Evolutionary conservation across 2,797 vertebrate species (phyloP).

Genomic region (Geotrypetes seraphini): DNA sequence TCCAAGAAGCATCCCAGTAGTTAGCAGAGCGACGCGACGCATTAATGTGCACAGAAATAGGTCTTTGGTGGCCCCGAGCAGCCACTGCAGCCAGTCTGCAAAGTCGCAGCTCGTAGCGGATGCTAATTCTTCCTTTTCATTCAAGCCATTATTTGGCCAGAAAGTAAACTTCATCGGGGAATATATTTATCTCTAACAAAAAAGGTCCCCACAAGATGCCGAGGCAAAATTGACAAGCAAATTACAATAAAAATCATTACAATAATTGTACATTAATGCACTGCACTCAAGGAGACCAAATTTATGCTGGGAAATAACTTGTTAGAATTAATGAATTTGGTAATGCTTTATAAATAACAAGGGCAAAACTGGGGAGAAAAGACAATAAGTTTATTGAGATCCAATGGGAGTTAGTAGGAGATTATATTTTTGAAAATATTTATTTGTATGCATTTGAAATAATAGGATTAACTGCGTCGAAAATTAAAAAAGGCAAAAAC

Average conservation of each 20-base stretch:
- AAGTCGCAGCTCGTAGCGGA: not conserved
- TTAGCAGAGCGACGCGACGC: no score
- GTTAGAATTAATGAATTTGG: not conserved
- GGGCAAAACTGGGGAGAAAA: no score
- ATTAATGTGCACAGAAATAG: no score
- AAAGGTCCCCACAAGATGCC: not conserved
- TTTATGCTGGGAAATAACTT: not conserved
- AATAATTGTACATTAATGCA: not conserved
- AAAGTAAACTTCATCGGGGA: accelerated
- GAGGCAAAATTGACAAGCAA: accelerated
- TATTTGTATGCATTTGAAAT: no score
- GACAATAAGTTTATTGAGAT: no score
- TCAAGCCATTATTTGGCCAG: not conserved
- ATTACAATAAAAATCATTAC: not conserved
- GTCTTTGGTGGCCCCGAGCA: no score
- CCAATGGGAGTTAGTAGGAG: no score
- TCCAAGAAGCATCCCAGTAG: no score
- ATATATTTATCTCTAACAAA: not conserved
- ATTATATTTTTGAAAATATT: no score
- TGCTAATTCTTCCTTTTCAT: not conserved
- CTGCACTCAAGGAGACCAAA: not conserved
- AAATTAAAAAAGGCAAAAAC: no score
- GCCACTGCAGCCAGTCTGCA: no score
- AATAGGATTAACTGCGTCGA: no score
- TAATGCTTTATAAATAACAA: not conserved